Evolutionary conservation across 2,888 invertebrate species (phyloP).

Genomic region (Drosophila histrio): DNA sequence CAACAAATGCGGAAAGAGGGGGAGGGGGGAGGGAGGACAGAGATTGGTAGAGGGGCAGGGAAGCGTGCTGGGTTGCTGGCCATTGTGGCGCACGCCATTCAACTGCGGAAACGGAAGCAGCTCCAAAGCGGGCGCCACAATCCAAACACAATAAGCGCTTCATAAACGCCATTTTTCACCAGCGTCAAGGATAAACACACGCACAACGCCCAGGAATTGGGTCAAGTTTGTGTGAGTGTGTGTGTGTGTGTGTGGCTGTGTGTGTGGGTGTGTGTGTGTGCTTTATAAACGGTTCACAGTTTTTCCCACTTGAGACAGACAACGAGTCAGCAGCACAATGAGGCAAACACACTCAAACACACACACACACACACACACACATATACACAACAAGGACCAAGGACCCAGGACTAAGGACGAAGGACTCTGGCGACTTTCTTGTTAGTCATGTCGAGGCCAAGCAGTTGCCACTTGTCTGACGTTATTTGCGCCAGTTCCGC

Average conservation of each 20-base stretch:
- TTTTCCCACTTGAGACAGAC: constrained; percentile 73
- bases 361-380: too few species aligned
- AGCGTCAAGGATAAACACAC: constrained; percentile 69
- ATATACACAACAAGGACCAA: constrained; percentile 11
- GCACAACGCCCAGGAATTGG: constrained; percentile 52
- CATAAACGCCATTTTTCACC: constrained; percentile 79
- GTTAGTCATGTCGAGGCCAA: constrained; percentile 65
- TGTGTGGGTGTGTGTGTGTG: constrained; percentile 29
- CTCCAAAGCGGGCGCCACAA: constrained; percentile 55
- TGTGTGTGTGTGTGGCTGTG: constrained; percentile 9
- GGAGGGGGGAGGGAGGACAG: background rate
- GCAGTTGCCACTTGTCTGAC: constrained; percentile 21
- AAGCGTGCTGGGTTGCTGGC: constrained; percentile 2
- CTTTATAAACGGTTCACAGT: constrained; percentile 68
- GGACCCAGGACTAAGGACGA: constrained; percentile 14
- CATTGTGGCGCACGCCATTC: constrained; percentile 77
- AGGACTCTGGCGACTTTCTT: constrained; percentile 44
- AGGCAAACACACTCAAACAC: constrained; percentile 8
- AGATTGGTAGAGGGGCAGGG: background rate
- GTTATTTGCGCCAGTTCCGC: constrained; percentile 2
- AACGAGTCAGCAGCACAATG: constrained; percentile 54
- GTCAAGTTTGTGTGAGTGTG: constrained; percentile 60
- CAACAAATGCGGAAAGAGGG: background rate
- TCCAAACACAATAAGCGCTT: constrained; percentile 79
- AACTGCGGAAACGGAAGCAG: constrained; percentile 77